Percentiles rank a stretch among this genome's conserved stretches.
Conservation (phyloP, 2,888 invertebrate genomes). For the Danaus chrysippus region DNA sequence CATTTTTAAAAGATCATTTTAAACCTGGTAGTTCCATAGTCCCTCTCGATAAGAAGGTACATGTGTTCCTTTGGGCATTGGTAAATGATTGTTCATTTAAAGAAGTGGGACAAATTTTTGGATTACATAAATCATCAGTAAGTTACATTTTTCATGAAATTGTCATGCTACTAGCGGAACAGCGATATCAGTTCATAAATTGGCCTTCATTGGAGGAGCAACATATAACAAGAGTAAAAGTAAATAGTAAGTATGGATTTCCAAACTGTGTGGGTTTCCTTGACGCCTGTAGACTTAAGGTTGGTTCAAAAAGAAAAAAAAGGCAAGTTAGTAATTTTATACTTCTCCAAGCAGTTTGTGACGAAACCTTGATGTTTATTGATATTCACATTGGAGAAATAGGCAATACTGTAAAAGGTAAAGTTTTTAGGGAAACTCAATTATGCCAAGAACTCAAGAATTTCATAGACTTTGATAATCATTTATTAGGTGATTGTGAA, state of each 20-base stretch:
- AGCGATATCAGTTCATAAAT: constrained; percentile 55
- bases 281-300: constrained; percentile 61
- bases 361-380: constrained; percentile 63
- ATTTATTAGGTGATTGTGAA: constrained; percentile 63
- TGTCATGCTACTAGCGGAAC: constrained; percentile 51
- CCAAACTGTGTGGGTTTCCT: constrained; percentile 73
- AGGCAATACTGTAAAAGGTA: constrained; percentile 57
- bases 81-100: constrained; percentile 59
- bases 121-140: constrained; percentile 62
- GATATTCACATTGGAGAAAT: constrained; percentile 60
- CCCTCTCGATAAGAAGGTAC: constrained; percentile 63
- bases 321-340: constrained; percentile 49
- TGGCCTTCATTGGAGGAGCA: constrained; percentile 70
- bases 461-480: constrained; percentile 65
- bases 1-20: constrained; percentile 46
- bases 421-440: constrained; percentile 60
- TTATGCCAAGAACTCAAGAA: constrained; percentile 56
- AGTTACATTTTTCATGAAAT: constrained; percentile 66
- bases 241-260: constrained; percentile 61
- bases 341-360: constrained; percentile 69
- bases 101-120: constrained; percentile 61
- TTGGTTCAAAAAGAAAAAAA: constrained; percentile 53
- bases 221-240: constrained; percentile 64
- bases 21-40: constrained; percentile 46
- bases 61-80: constrained; percentile 63